Evolutionary conservation across 2,888 invertebrate species (phyloP).

Genomic region (Eristalis arbustorum): DNA sequence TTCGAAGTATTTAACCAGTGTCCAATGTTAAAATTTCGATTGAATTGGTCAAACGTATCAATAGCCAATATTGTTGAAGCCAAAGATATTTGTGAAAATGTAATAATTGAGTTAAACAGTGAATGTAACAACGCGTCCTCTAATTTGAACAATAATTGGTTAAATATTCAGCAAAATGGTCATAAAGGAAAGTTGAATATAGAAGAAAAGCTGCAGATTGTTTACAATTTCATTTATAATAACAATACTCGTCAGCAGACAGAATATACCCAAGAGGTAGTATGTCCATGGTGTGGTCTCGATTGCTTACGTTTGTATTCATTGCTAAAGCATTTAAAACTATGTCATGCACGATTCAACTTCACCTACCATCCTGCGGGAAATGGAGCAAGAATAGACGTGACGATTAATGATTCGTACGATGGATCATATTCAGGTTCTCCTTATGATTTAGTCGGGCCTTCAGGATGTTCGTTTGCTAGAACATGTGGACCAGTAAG

Average conservation of each 20-base stretch:
- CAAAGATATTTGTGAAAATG: slow-evolving; percentile 73
- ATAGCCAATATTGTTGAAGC: slow-evolving; percentile 75
- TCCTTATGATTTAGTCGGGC: slow-evolving; percentile 92
- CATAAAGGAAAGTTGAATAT: slow-evolving; percentile 49
- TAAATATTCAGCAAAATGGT: slow-evolving; percentile 69
- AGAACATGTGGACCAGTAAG: slow-evolving; percentile 84
- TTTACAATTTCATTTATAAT: slow-evolving; percentile 97
- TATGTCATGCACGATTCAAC: slow-evolving; percentile 95
- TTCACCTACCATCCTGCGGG: slow-evolving; percentile 86
- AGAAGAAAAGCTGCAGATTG: slow-evolving; percentile 87
- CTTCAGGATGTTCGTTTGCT: slow-evolving; percentile 86
- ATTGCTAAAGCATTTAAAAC: slow-evolving; percentile 94
- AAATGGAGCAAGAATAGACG: slow-evolving; percentile 93
- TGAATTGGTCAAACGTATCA: slow-evolving; percentile 89
- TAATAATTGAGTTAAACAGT: slow-evolving; percentile 41
- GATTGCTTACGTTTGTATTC: slow-evolving; percentile 94
- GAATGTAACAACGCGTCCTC: slow-evolving; percentile 47
- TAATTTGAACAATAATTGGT: slow-evolving; percentile 76
- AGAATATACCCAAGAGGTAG: slow-evolving; percentile 94
- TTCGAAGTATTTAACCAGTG: slow-evolving; percentile 90
- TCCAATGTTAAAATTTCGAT: slow-evolving; percentile 91
- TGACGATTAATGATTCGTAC: slow-evolving; percentile 96
- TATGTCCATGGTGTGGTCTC: slow-evolving; percentile 97
- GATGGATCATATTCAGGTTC: slow-evolving; percentile 97
- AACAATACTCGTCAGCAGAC: slow-evolving; percentile 97